Base-by-base conservation (phyloP, 2,888 invertebrate species). In the Phania funesta region DNA sequence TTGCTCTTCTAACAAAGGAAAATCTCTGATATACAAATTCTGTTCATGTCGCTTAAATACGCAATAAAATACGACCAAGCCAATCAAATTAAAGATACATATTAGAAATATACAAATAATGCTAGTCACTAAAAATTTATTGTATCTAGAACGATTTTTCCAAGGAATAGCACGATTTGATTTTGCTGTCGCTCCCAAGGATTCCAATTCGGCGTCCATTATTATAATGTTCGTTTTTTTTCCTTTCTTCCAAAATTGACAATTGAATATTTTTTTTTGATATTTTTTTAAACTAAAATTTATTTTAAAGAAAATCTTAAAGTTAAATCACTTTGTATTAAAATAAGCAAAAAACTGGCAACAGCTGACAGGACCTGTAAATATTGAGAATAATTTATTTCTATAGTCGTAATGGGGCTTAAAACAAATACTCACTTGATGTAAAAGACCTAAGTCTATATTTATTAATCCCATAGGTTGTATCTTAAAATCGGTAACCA, bases 261-360 rank as follows among this genome's bases (percentile, higher is more conserved):
- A 50, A 44, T 62, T 60, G 9, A 60, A 41, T 41, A 5, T n/a
- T 32, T 7, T 29, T 16, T 26, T 48, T 32, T 18, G 7, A 16
- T 38, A 1, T 46, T 38, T 26, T 60, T 18, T 6, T 32, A 11
- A 16, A n/a, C 4, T 20, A 65, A 50, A 20, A 20, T 77, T 81
- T 86, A 88, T 64, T 87, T 88, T 0, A 89, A 83, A 8, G 89
- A 83, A 32, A 90, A 89, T 9, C 91, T 85, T 16, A 86, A 85
- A 1, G 88, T 86, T 41, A 91, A 84, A 85, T 91, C 91, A 24
- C 87, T 84, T 85, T 90, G 90, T 44, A 91, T 87, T 3, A 91
- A 84, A 52, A 90, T 90, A 3, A 91, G 65, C n/a, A 88, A 83
- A 68, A 90, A 90, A 20, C 87, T 89, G 7, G 88, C 86, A 2